Percentiles rank a stretch among this genome's conserved stretches.
phyloP scores from a whole-genome alignment of 2,113 vertebrate species.

The Heliornis fulica region DNA sequence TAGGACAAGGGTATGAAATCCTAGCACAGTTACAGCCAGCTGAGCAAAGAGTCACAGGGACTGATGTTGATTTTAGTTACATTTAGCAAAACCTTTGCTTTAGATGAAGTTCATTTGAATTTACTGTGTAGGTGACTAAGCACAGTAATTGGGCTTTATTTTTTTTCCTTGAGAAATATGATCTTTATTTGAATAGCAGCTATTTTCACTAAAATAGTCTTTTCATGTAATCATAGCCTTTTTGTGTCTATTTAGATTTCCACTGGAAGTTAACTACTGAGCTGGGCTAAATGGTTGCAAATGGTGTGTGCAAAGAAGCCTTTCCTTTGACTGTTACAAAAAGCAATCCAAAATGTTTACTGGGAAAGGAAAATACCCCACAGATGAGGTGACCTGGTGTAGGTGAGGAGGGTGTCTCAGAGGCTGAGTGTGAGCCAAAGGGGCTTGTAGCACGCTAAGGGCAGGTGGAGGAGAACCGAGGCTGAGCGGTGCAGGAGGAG shows the following conservation, averaged over 20 bases:
- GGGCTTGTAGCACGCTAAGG: background rate
- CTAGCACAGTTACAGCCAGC: background rate
- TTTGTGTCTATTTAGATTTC: conserved; percentile 41
- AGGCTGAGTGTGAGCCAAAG: background rate
- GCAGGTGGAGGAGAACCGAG: background rate
- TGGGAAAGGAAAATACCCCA: background rate
- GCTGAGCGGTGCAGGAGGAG: background rate
- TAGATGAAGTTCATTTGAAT: background rate
- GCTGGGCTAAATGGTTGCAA: background rate
- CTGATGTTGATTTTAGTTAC: background rate
- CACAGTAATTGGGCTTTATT: background rate
- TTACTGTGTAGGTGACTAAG: conserved; percentile 24
- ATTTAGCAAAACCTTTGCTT: background rate
- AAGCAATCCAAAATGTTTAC: background rate
- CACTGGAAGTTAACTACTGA: background rate
- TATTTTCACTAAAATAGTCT: conserved; percentile 28
- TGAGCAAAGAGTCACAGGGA: background rate
- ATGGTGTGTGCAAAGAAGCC: background rate
- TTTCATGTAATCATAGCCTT: conserved; percentile 29
- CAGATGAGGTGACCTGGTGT: background rate
- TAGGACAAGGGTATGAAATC: background rate
- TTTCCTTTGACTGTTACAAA: background rate
- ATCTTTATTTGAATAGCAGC: conserved; percentile 29
- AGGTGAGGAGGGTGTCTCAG: background rate
- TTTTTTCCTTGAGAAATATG: background rate